Base-by-base conservation (phyloP, 2,113 vertebrate genomes). In the Seriola aureovittata region DNA sequence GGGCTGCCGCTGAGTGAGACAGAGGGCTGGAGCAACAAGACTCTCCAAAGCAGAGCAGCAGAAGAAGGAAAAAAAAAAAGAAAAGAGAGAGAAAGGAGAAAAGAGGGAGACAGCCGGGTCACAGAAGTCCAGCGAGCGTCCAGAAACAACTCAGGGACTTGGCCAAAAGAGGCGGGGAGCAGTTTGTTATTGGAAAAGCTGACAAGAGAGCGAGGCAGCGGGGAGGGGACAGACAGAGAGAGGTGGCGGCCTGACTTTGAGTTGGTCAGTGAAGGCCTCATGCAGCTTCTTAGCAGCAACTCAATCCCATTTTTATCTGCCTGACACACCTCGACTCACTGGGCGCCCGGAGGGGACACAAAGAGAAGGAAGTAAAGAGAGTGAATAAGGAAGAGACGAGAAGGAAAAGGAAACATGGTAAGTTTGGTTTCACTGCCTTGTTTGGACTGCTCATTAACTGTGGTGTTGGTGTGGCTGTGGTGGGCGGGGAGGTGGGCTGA, bases 101-200 rank as follows among this genome's bases (percentile, higher is more conserved):
- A 60, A 66, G 66, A 32, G 76, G 74, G 64, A 66, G 58, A 65
- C 71, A 74, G 84, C 10, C 36, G 60, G 84, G 84, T 88, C 90
- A 86, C 80, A 3, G 62, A 68, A 83, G 82, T 81, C 86, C 73
- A 86, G n/a, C 71, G 63, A 71, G 23, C 80, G 55, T 85, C 72
- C 90, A 90, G 89, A 85, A 91, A n/a, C 73, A 55, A 81, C 78
- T 69, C 72, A 17, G 84, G 73, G 82, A 69, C 79, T 46, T 2
- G 10, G 86, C 80, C 78, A 82, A 63, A 86, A 71, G 90, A 85
- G 93, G 93, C 69, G 70, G 92, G 80, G 69, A 29, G 78, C 3
- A 34, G 63, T 95, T 93, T 95, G 90, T 95, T 93, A 93, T 77
- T 97, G 97, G 97, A 98, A 98, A 98, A 96, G 95, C 94, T 97